Percentiles rank a stretch among this genome's conserved stretches.
Conservation (phyloP, 2,888 invertebrate species). For the Lydus trimaculatus region DNA sequence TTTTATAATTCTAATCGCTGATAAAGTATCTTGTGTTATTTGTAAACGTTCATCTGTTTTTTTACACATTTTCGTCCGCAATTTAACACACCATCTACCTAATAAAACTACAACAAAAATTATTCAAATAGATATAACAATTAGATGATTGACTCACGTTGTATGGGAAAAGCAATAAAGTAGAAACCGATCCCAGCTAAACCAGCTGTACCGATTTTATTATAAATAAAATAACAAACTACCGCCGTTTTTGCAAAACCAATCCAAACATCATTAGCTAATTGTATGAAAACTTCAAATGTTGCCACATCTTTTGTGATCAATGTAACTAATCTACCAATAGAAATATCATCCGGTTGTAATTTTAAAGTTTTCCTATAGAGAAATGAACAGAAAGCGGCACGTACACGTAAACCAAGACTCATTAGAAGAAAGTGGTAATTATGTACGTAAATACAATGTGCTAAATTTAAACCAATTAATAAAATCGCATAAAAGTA, state of each 20-base stretch:
- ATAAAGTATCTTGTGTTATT: conserved; percentile 48
- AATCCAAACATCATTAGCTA: conserved; percentile 89
- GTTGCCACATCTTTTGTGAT: conserved; percentile 91
- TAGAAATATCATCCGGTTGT: conserved; percentile 67
- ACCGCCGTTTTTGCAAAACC: conserved; percentile 77
- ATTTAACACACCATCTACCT: conserved; percentile 13
- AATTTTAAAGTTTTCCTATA: conserved; percentile 70
- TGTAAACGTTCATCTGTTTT: conserved; percentile 49
- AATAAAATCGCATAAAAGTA: conserved; percentile 77
- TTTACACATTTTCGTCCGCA: conserved; percentile 48
- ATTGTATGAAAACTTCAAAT: conserved; percentile 85
- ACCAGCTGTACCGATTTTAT: conserved; percentile 22
- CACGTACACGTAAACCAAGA: conserved; percentile 81
- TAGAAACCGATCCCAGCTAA: conserved; percentile 26
- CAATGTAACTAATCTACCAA: conserved; percentile 79
- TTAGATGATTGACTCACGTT: conserved; percentile 13
- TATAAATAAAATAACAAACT: conserved; percentile 24
- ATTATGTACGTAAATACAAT: conserved; percentile 72
- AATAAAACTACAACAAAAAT: conserved; percentile 8
- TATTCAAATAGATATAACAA: neutral
- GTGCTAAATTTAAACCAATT: conserved; percentile 72
- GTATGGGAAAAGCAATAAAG: conserved; percentile 23
- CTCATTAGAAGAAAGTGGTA: conserved; percentile 85
- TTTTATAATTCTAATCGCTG: conserved; percentile 50
- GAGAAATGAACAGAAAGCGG: conserved; percentile 81